A percentile compares a stretch with the other conserved stretches of the same genome.
Conservation (phyloP, 2,888 invertebrate genomes). For the Portevinia maculata region DNA sequence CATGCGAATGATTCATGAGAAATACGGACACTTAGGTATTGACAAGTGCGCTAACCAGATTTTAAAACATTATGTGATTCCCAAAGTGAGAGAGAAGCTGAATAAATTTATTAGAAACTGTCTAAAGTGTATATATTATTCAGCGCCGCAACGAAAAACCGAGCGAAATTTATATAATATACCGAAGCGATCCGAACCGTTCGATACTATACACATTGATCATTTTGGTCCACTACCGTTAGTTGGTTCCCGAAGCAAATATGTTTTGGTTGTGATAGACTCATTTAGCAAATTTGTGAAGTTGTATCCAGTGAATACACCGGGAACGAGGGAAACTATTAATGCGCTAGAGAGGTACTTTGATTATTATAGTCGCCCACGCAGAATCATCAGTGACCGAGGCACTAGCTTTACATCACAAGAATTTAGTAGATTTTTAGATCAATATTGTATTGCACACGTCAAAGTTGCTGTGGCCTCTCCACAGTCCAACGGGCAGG, state of each 20-base stretch:
- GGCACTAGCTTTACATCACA: constrained; percentile 41
- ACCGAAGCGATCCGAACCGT: constrained; percentile 13
- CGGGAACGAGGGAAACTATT: constrained; percentile 15
- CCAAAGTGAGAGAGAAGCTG: constrained; percentile 10
- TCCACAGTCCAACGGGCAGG: constrained; percentile 20
- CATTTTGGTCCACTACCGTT: constrained; percentile 14
- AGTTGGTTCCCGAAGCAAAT: constrained; percentile 2
- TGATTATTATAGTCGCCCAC: constrained; percentile 25
- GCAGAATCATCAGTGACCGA: constrained; percentile 41
- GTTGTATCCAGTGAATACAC: background rate
- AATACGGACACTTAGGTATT: constrained; percentile 51
- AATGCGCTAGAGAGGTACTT: constrained; percentile 2
- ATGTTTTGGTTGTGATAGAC: constrained; percentile 4
- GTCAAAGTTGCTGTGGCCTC: constrained; percentile 33
- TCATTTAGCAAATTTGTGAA: too few species aligned
- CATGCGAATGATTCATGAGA: constrained; percentile 37
- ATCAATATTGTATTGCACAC: constrained; percentile 30
- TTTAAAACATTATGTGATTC: constrained; percentile 53
- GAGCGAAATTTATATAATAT: constrained; percentile 27
- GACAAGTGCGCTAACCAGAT: constrained; percentile 46
- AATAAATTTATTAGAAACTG: constrained; percentile 34
- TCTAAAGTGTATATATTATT: constrained; percentile 29
- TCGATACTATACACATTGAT: constrained; percentile 29
- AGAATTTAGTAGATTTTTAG: constrained; percentile 29
- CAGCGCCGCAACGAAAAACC: background rate